Conservation (phyloP, 2,888 invertebrate genomes). For the Margaritifera margaritifera region DNA sequence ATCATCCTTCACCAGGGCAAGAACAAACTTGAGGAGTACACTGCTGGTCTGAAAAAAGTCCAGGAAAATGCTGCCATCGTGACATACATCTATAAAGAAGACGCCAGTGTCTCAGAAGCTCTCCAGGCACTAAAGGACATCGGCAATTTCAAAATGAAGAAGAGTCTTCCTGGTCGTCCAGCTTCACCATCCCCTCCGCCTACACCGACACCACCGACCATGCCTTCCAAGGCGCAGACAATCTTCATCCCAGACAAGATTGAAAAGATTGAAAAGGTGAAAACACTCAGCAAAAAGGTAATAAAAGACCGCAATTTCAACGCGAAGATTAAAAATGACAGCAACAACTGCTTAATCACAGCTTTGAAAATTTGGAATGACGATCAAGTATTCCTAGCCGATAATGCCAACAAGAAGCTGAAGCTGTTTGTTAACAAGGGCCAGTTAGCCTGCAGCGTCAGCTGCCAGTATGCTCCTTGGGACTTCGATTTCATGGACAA, state of each 20-base stretch:
- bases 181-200: constrained; percentile 30
- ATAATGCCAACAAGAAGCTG: constrained; percentile 26
- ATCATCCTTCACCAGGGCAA: constrained; percentile 32
- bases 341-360: constrained; percentile 32
- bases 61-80: constrained; percentile 35
- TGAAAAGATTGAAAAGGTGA: constrained; percentile 26
- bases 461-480: constrained; percentile 30
- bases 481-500: constrained; percentile 36
- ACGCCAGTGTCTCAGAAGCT: constrained; percentile 30
- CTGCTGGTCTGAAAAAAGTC: constrained; percentile 27
- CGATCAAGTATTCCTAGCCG: constrained; percentile 28
- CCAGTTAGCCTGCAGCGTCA: constrained; percentile 17
- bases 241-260: too few relatives aligned
- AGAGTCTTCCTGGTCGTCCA: constrained; percentile 28
- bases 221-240: too few relatives aligned
- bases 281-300: constrained; percentile 32
- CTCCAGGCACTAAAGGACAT: constrained; percentile 25
- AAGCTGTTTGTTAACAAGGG: constrained; percentile 38
- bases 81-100: constrained; percentile 35
- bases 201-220: constrained; percentile 16
- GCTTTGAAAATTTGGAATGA: constrained; percentile 36
- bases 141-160: constrained; percentile 36
- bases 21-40: constrained; percentile 32
- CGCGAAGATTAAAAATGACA: constrained; percentile 34
- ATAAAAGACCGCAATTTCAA: constrained; percentile 34